These are phyloP conservation scores for Propsilocerus akamusi DNA, from an alignment of 1,140 invertebrate genomes.

Conservation along the genomic window DNA sequence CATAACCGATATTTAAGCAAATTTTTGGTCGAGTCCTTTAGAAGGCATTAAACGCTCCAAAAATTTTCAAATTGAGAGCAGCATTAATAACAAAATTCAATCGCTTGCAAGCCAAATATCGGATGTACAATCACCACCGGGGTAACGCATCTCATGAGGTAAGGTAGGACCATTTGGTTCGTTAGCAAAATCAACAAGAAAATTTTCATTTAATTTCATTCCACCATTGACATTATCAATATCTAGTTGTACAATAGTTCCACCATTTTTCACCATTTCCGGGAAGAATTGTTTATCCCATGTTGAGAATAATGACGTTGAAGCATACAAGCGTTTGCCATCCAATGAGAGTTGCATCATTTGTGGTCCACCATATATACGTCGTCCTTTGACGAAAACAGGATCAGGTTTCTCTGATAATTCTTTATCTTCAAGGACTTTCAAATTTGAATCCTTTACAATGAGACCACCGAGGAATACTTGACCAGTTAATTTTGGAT, in stretches of 20 bases:
- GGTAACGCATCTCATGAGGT: slow-evolving; percentile 93
- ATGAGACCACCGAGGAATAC: slow-evolving; percentile 74
- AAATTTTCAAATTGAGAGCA: too few relatives aligned
- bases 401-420: slow-evolving; percentile 44
- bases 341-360: slow-evolving; percentile 95
- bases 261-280: slow-evolving; percentile 47
- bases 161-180: slow-evolving; percentile 76
- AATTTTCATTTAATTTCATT: slow-evolving; percentile 67
- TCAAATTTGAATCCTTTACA: slow-evolving; percentile 46
- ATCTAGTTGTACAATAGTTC: slow-evolving; percentile 42
- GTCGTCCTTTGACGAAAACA: slow-evolving; percentile 54
- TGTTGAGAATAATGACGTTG: slow-evolving; percentile 70
- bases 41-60: too few relatives aligned
- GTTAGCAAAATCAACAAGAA: slow-evolving; percentile 80
- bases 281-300: slow-evolving; percentile 95
- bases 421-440: slow-evolving; percentile 59
- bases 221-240: slow-evolving; percentile 71
- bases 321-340: slow-evolving; percentile 85
- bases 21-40: too few relatives aligned
- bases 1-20: too few relatives aligned
- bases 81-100: too few relatives aligned
- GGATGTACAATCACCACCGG: slow-evolving; percentile 90
- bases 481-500: slow-evolving; percentile 71
- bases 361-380: slow-evolving; percentile 70
- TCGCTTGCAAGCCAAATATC: slow-evolving; percentile 90